phyloP scores from a whole-genome alignment of 2,888 invertebrate species.

The Meiosimyza decipiens region DNA sequence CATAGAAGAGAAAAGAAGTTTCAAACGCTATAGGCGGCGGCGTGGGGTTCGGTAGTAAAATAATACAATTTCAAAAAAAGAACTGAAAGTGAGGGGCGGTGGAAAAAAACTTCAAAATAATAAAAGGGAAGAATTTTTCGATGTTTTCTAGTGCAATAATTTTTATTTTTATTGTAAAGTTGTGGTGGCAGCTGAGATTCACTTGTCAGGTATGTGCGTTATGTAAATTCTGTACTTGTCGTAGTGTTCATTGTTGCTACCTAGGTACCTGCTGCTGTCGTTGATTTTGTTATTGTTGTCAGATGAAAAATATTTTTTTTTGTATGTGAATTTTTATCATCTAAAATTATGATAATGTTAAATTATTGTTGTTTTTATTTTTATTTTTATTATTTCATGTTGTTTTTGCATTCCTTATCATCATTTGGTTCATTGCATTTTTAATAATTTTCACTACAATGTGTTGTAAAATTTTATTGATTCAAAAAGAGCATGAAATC shows the following conservation, averaged over 20 bases:
- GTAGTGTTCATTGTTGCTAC: too few relatives aligned
- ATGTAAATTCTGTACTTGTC: too few relatives aligned
- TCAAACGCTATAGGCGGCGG: not conserved
- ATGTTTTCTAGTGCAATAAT: too few relatives aligned
- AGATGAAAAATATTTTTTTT: not conserved
- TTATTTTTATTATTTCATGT: not conserved
- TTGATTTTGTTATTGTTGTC: not conserved
- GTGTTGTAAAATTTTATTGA: not conserved
- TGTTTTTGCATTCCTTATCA: not conserved
- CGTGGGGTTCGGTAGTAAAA: not conserved
- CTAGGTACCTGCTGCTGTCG: too few relatives aligned
- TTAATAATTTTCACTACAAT: not conserved
- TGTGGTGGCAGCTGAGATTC: too few relatives aligned
- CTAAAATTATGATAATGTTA: conserved; percentile 2
- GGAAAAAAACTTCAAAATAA: too few relatives aligned
- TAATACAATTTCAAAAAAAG: too few relatives aligned
- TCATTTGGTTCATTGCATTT: not conserved
- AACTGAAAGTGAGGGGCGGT: too few relatives aligned
- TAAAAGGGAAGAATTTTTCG: too few relatives aligned
- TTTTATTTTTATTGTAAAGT: too few relatives aligned
- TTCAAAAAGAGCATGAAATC: not conserved
- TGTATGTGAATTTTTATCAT: not conserved
- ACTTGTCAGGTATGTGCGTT: too few relatives aligned
- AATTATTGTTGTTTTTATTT: conserved; percentile 9
- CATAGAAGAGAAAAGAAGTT: not conserved